These are phyloP conservation scores for Hermatobates lingyangjiaoensis DNA, from an alignment of 1,140 invertebrate species.

Conservation along the genomic window DNA sequence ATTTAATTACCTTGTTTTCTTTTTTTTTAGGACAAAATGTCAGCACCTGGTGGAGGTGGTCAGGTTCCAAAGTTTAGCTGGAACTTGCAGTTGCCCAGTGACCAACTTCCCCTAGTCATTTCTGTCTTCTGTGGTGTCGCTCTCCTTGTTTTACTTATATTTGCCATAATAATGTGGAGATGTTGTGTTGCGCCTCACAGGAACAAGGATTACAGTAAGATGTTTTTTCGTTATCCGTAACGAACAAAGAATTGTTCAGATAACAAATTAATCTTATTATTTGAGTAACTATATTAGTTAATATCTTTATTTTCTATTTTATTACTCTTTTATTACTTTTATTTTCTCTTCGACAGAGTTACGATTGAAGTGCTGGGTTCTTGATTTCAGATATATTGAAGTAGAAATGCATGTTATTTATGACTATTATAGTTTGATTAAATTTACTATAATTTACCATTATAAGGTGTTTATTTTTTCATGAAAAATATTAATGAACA, in stretches of 20 bases:
- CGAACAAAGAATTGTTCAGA: no score
- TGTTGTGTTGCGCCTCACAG: slow-evolving; percentile 29
- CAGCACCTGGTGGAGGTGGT: background rate
- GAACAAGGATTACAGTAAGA: slow-evolving; percentile 30
- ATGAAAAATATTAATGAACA: no score
- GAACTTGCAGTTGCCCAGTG: slow-evolving; percentile 25
- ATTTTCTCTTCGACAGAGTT: no score
- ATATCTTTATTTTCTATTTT: background rate
- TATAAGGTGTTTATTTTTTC: no score
- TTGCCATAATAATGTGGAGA: slow-evolving; percentile 28
- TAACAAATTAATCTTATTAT: no score
- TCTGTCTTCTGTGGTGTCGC: slow-evolving; percentile 30
- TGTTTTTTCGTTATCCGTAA: background rate
- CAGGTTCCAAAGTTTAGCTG: slow-evolving; percentile 5
- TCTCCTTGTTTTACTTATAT: slow-evolving; percentile 26
- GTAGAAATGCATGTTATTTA: no score
- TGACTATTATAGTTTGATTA: no score
- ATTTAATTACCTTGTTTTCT: background rate
- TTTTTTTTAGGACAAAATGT: slow-evolving; percentile 9
- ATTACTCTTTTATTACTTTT: no score
- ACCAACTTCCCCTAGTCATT: slow-evolving; percentile 29
- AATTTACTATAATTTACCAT: no score
- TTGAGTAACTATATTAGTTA: no score
- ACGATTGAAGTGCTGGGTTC: no score
- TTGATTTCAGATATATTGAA: no score